Evolutionary conservation across 2,888 invertebrate genomes (phyloP).

Genomic region (Cantharis rustica): DNA sequence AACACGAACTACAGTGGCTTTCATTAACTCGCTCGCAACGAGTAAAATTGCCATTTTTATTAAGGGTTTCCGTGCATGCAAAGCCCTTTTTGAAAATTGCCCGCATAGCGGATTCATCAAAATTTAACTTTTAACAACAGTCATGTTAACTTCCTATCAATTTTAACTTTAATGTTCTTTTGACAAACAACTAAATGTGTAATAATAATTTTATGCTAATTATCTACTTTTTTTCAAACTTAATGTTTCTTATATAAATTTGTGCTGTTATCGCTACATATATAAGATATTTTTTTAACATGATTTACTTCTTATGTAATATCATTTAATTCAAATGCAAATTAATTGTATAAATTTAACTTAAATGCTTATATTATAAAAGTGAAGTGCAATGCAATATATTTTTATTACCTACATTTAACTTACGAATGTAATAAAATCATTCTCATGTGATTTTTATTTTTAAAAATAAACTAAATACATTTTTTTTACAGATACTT

Average conservation of each 20-base stretch:
- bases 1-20: slow-evolving; percentile 38
- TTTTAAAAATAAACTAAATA: too few relatives aligned
- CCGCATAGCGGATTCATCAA: slow-evolving; percentile 13
- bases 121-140: slow-evolving; percentile 16
- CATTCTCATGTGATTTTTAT: background rate
- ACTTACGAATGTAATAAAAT: background rate
- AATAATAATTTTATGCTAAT: background rate
- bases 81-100: slow-evolving; percentile 16
- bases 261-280: background rate
- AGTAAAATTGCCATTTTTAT: slow-evolving; percentile 29
- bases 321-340: background rate
- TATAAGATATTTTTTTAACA: background rate
- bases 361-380: background rate
- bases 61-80: slow-evolving; percentile 25
- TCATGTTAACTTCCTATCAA: slow-evolving; percentile 17
- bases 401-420: background rate
- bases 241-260: background rate
- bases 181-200: background rate
- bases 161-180: slow-evolving; percentile 15
- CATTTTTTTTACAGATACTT: too few relatives aligned
- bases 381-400: background rate
- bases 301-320: background rate
- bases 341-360: background rate
- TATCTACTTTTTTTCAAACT: background rate
- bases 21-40: slow-evolving; percentile 34